These are phyloP conservation scores for Holotrichia oblita DNA, from an alignment of 1,140 invertebrate genomes.

Conservation along the genomic window DNA sequence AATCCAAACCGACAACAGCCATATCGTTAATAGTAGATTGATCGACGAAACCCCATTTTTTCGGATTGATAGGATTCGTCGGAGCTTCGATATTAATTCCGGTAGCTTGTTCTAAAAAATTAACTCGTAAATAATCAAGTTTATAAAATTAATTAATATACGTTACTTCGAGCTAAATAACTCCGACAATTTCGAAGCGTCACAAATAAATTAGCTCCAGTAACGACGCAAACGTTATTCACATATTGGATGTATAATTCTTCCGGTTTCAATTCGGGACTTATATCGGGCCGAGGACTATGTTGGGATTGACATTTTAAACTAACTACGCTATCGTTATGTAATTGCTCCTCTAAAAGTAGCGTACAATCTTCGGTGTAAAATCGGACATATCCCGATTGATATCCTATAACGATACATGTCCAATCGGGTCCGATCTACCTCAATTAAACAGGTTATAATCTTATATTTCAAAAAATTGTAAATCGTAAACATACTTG, in stretches of 20 bases:
- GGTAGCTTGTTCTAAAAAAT: not conserved
- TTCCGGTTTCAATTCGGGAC: constrained; percentile 71
- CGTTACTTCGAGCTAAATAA: constrained; percentile 17
- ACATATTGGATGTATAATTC: constrained; percentile 86
- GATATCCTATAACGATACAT: constrained; percentile 88
- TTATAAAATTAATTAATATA: no score
- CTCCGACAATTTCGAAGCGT: constrained; percentile 77
- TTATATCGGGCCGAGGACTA: constrained; percentile 67
- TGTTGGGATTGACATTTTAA: constrained; percentile 85
- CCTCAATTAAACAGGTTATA: constrained; percentile 49
- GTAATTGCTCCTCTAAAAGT: constrained; percentile 84
- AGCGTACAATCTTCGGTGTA: constrained; percentile 89
- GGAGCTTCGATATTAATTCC: not conserved
- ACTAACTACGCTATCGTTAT: constrained; percentile 80
- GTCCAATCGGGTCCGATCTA: constrained; percentile 90
- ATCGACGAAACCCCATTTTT: constrained; percentile 87
- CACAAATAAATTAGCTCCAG: constrained; percentile 85
- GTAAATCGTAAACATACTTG: constrained; percentile 48
- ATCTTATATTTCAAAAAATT: constrained; percentile 47
- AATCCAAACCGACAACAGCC: constrained; percentile 78
- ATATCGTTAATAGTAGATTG: constrained; percentile 81
- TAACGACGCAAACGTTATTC: constrained; percentile 80
- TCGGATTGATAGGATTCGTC: constrained; percentile 63
- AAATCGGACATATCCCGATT: constrained; percentile 84
- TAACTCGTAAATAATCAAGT: no score